These are phyloP conservation scores for Gastrophysa polygoni DNA, from an alignment of 2,888 invertebrate genomes.

Conservation along the genomic window DNA sequence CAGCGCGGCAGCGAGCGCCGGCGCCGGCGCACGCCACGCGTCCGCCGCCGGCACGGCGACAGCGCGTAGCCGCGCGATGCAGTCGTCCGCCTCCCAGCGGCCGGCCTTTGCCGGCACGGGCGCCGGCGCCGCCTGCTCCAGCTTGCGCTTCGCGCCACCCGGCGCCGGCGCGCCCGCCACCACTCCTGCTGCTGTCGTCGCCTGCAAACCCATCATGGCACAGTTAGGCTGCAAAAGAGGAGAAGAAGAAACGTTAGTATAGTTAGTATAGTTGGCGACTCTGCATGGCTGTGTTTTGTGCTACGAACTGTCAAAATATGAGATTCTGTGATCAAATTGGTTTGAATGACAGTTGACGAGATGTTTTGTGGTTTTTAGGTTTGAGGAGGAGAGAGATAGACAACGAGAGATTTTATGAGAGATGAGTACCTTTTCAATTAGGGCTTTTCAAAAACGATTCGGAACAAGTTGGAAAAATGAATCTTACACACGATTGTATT, in stretches of 20 bases:
- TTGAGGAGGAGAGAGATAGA: no score
- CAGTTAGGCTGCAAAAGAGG: slow-evolving; percentile 61
- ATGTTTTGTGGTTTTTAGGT: no score
- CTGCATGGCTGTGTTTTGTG: no score
- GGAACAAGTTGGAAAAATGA: no score
- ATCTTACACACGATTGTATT: no score
- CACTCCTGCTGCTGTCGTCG: slow-evolving; percentile 63
- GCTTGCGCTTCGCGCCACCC: slow-evolving; percentile 64
- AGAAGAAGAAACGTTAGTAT: slow-evolving; percentile 15
- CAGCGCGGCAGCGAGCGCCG: slow-evolving; percentile 57
- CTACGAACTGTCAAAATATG: no score
- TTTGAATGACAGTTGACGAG: no score
- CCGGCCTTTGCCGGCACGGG: slow-evolving; percentile 60
- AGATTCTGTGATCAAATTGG: no score
- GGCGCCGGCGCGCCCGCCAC: slow-evolving; percentile 25
- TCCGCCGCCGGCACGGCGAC: slow-evolving; percentile 70
- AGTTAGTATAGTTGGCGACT: no score
- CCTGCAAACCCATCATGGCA: slow-evolving; percentile 79
- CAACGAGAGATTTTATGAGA: no score
- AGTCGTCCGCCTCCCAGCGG: slow-evolving; percentile 64
- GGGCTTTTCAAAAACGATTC: no score
- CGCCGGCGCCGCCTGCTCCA: slow-evolving; percentile 62
- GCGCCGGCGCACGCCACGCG: slow-evolving; percentile 61
- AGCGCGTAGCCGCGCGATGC: slow-evolving; percentile 72
- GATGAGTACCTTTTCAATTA: no score